Evolutionary conservation across 2,797 vertebrate species (phyloP).

Genomic region (Crenichthys baileyi): DNA sequence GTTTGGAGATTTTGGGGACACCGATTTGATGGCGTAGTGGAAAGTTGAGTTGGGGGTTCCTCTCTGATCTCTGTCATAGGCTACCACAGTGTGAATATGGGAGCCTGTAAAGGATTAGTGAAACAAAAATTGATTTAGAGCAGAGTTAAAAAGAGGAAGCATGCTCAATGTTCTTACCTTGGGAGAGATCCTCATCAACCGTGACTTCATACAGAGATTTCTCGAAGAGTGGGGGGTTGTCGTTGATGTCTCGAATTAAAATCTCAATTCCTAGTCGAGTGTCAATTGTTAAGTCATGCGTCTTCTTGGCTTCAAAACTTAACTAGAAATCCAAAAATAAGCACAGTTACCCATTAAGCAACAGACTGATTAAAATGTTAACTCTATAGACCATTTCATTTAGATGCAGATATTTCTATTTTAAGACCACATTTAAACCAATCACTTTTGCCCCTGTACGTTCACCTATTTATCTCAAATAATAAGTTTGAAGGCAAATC

Average conservation of each 20-base stretch:
- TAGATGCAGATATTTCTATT: neutral
- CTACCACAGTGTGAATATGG: slow-evolving; percentile 44
- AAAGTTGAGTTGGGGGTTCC: slow-evolving; percentile 69
- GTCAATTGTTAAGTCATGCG: slow-evolving; percentile 34
- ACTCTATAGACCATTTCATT: neutral
- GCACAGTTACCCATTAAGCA: neutral
- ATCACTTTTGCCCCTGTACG: neutral
- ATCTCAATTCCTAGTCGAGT: slow-evolving; percentile 72
- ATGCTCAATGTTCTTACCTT: slow-evolving; percentile 61
- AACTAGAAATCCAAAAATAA: slow-evolving; percentile 53
- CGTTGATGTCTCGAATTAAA: slow-evolving; percentile 77
- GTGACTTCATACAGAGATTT: slow-evolving; percentile 54
- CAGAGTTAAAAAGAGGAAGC: neutral
- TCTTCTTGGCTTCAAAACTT: slow-evolving; percentile 57
- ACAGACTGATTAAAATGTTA: neutral
- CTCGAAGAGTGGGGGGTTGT: slow-evolving; percentile 75
- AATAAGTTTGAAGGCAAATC: neutral
- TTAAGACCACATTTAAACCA: neutral
- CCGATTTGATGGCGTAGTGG: slow-evolving; percentile 70
- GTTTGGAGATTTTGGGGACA: slow-evolving; percentile 58
- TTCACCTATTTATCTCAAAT: neutral
- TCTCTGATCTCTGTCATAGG: slow-evolving; percentile 64
- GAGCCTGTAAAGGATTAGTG: slow-evolving; percentile 47
- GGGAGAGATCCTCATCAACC: slow-evolving; percentile 49
- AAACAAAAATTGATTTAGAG: neutral